Base-by-base conservation (phyloP, 2,888 invertebrate species). In the Trichogramma evanescens region DNA sequence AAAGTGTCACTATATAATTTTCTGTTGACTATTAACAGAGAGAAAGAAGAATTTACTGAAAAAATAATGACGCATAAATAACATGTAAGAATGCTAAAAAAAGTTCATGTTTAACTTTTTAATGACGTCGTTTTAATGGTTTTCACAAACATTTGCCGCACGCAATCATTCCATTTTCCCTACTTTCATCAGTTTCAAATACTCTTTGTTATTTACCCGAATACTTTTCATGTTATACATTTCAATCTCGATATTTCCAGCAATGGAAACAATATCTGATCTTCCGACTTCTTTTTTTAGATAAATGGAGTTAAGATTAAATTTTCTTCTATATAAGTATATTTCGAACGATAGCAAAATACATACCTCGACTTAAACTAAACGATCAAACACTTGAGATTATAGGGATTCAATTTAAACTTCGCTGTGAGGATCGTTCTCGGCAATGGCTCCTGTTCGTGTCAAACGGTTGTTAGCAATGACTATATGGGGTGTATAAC, bases 371-470 rank as follows among this genome's bases (percentile, higher is more conserved):
- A 55, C 51, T 62, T 64, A 66, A 62, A 43, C 42, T 46, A 51
- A 56, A 41, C 5, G 68, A 70, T 72, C 64, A 62, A 60, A 56
- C 67, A 66, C 67, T 69, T 65, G 60, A 71, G 72, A 73, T 72
- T 71, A 68, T 64, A 63, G 64, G 66, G 61, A 63, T 69, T 68
- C 72, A 72, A 75, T 74, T 69, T 69, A 68, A 74, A 76, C 70
- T 74, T 75, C 73, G 55, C 67, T 69, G 73, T 71, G 67, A 64
- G 69, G 72, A 75, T 71, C 70, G 61, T 58, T 63, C 60, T 63
- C 68, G 68, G 70, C 70, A 73, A 69, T 68, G 66, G 66, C 68
- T 72, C 67, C 65, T 74, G 45, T 70, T 67, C 76, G 76, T 77
- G 76, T 67, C 68, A 62, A 70, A 67, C 62, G 65, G 69, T 68